Base-by-base conservation (phyloP, 2,797 vertebrate species). In the Chelmon rostratus region DNA sequence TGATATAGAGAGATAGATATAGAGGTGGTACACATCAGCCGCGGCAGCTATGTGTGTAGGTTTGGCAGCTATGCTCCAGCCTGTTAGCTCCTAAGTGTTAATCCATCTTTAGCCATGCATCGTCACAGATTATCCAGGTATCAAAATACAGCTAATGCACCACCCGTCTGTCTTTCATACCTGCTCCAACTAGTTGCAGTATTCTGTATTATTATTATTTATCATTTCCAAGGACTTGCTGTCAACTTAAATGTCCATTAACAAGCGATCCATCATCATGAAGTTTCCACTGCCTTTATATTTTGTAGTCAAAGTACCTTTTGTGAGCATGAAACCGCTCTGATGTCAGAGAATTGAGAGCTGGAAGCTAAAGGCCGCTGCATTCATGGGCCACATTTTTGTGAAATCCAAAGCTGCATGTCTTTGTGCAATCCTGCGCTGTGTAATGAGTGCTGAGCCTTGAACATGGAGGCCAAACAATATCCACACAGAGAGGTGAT, bases 231-330 rank as follows among this genome's bases (percentile, higher is more conserved):
- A 66, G 44, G 44, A 46, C 56, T 66, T 49, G 7, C 53, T 46
- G 37, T 66, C 72, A 31, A n/a, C n/a, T 68, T 38, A 21, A 47
- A 58, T 19, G 53, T 19, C 19, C 28, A 47, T 53, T 54, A 82
- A 76, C 31, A 42, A 49, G 25, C 50, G 33, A 49, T 49, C 66
- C 18, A 47, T 63, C 62, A 52, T n/a, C 10, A 9, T 8, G 31
- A 63, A 33, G 18, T 46, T 58, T 64, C 63, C n/a, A 42, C 35
- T 2, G 11, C 31, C 52, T 72, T 57, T 63, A 33, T 37, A 37
- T 33, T 59, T 50, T 37, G 31, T 47, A 9, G 2, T 50, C 33
- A 19, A 31, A 57, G 13, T 19, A 16, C 37, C n/a, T 49, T n/a
- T 25, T 28, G 21, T 37, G 15, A 59, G 16, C 49, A 35, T 23